These are phyloP conservation scores for Amiota minor DNA, from an alignment of 2,888 invertebrate species.

Conservation along the genomic window DNA sequence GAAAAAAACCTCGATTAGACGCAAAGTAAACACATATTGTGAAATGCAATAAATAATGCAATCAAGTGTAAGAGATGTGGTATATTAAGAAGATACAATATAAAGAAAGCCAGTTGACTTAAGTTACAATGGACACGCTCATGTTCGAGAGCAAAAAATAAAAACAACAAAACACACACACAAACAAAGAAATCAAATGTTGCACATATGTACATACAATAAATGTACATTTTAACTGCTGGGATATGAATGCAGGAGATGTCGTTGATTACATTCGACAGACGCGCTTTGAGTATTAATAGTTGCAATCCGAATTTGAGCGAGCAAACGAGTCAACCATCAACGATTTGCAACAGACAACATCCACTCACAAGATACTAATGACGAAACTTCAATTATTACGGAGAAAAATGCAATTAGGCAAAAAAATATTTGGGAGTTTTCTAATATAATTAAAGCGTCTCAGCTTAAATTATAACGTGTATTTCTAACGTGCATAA, in stretches of 20 bases:
- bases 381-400: too few species aligned
- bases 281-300: neutral
- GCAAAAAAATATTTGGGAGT: too few species aligned
- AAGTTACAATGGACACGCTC: slow-evolving; percentile 27
- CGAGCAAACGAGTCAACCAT: too few species aligned
- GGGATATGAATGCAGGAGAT: too few species aligned
- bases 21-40: neutral
- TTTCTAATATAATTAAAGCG: too few species aligned
- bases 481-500: too few species aligned
- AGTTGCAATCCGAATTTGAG: neutral
- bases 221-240: neutral
- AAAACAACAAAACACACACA: neutral
- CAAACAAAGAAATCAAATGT: neutral
- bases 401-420: too few species aligned
- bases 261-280: neutral
- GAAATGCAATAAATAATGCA: slow-evolving; percentile 15
- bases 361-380: too few species aligned
- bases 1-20: slow-evolving; percentile 5
- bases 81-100: slow-evolving; percentile 1
- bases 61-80: slow-evolving; percentile 10
- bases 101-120: slow-evolving; percentile 1
- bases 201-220: neutral
- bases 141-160: slow-evolving; percentile 1
- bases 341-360: too few species aligned
- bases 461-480: too few species aligned